phyloP scores from a whole-genome alignment of 2,797 vertebrate species.

The Gallinago nigripennis region DNA sequence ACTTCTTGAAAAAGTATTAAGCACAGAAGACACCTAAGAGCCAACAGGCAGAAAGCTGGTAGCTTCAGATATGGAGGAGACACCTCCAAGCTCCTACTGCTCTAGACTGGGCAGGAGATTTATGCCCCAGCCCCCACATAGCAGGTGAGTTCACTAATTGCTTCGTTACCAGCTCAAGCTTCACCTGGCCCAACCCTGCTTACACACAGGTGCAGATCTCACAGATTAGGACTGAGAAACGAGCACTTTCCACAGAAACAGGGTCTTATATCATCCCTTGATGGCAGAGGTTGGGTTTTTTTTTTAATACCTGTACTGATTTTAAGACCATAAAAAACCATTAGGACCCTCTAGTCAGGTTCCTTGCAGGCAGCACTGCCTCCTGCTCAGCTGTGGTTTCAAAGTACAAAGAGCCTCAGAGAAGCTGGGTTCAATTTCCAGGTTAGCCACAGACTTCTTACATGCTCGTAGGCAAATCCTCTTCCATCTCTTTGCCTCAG shows the following conservation, averaged over 20 bases:
- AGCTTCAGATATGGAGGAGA: accelerated
- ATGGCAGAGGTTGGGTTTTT: accelerated
- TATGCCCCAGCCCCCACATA: accelerated
- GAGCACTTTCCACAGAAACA: background rate
- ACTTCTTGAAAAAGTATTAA: accelerated
- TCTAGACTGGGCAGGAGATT: accelerated
- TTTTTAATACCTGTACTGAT: background rate
- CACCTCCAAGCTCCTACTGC: background rate
- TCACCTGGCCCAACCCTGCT: background rate
- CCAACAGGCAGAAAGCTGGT: accelerated
- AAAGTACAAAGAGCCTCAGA: background rate
- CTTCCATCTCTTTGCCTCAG: background rate
- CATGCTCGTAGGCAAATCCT: background rate
- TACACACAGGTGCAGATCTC: background rate
- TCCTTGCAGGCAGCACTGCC: background rate
- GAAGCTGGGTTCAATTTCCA: background rate
- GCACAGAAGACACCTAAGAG: background rate
- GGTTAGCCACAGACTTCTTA: background rate
- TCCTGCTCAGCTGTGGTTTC: background rate
- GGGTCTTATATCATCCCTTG: background rate
- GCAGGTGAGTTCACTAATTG: background rate
- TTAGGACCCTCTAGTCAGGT: background rate
- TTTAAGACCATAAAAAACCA: background rate
- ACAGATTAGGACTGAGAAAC: background rate
- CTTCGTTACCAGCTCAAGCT: background rate